Conservation (phyloP, 2,797 vertebrate genomes). For the Rousettus madagascariensis region DNA sequence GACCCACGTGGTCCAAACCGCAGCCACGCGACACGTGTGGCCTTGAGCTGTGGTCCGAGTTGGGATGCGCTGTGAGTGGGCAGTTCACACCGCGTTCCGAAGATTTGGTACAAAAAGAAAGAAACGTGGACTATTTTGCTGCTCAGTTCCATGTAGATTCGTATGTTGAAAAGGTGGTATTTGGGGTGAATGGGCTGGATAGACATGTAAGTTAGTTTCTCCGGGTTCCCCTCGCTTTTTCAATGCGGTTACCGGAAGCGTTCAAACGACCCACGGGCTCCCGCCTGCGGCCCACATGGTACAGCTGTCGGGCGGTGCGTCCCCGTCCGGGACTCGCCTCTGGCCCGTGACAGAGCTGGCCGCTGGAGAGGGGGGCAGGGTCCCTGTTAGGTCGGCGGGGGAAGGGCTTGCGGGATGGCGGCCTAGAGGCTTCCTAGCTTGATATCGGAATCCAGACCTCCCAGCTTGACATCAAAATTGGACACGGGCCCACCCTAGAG, state of each 20-base stretch:
- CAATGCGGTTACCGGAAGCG: rapidly evolving
- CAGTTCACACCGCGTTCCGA: not conserved
- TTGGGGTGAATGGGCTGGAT: not conserved
- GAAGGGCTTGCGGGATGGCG: too few species aligned
- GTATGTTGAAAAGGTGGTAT: not conserved
- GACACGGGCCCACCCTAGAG: too few species aligned
- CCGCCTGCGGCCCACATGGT: rapidly evolving
- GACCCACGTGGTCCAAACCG: not conserved
- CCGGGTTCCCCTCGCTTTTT: not conserved
- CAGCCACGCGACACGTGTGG: not conserved
- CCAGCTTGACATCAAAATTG: too few species aligned
- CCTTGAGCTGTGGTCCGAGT: not conserved
- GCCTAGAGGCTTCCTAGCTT: too few species aligned
- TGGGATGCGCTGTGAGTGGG: too few species aligned
- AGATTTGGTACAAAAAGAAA: not conserved
- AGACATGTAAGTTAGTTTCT: not conserved
- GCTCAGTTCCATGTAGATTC: too few species aligned
- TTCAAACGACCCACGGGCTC: not conserved
- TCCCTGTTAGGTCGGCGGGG: too few species aligned
- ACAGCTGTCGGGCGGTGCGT: not conserved
- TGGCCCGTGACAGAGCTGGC: too few species aligned
- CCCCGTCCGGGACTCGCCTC: too few species aligned
- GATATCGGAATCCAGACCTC: too few species aligned
- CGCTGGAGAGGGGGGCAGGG: too few species aligned
- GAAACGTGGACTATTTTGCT: too few species aligned